Conservation (phyloP, 1,140 invertebrate genomes). For the Heterodera schachtii region DNA sequence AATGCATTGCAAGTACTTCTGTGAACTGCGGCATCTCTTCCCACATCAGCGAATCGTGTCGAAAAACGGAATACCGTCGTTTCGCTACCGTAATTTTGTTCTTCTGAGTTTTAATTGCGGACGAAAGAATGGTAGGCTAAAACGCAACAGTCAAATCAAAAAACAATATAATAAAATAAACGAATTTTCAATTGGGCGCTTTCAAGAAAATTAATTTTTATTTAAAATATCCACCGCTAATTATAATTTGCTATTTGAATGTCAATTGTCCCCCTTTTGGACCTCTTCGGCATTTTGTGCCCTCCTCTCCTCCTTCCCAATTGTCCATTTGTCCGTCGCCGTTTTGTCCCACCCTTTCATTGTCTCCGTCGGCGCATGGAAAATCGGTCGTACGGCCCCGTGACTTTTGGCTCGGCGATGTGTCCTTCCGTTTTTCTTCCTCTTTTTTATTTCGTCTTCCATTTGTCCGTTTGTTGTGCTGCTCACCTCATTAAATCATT, state of each 20-base stretch:
- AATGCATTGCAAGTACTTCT: slow-evolving; percentile 9
- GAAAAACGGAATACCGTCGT: slow-evolving; percentile 32
- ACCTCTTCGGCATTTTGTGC: background rate
- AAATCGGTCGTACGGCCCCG: background rate
- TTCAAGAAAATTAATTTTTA: background rate
- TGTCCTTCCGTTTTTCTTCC: background rate
- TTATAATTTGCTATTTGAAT: background rate
- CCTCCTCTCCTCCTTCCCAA: background rate
- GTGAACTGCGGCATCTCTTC: slow-evolving; percentile 28
- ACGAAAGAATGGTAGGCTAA: background rate
- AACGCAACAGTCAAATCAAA: background rate
- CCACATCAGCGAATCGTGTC: slow-evolving; percentile 32
- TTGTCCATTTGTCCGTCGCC: background rate
- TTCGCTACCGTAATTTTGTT: slow-evolving; percentile 29
- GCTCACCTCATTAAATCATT: too few species aligned
- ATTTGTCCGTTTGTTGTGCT: background rate
- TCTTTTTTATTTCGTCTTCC: background rate
- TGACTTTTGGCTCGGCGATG: slow-evolving; percentile 6
- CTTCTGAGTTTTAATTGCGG: slow-evolving; percentile 14
- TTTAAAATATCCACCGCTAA: background rate
- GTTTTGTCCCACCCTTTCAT: background rate
- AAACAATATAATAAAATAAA: background rate
- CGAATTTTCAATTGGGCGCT: background rate
- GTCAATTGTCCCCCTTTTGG: slow-evolving; percentile 4
- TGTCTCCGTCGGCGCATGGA: background rate